Evolutionary conservation across 1,140 invertebrate genomes (phyloP).

Genomic region (Penaeus chinensis): DNA sequence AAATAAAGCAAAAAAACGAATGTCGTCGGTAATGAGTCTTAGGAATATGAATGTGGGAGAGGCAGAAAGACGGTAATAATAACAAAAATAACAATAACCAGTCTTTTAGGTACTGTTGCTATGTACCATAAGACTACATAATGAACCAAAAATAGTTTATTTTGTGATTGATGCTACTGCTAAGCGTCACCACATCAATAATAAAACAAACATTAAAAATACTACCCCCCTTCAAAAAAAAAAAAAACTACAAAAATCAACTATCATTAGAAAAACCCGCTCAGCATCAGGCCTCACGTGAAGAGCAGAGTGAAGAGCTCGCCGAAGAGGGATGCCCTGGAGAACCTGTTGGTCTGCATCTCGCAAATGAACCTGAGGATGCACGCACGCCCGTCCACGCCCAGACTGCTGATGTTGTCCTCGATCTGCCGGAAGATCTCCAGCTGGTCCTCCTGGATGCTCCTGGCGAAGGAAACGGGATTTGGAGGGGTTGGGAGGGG

Average conservation of each 20-base stretch:
- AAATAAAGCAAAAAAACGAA: no score
- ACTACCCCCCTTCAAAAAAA: no score
- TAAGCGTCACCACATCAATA: no score
- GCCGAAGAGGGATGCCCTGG: constrained; percentile 39
- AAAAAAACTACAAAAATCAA: neutral
- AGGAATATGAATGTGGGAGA: no score
- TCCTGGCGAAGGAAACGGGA: constrained; percentile 5
- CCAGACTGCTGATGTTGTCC: constrained; percentile 24
- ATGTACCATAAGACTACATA: no score
- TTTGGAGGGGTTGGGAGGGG: neutral
- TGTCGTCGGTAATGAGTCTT: no score
- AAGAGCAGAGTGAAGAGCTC: constrained; percentile 43
- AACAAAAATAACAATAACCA: no score
- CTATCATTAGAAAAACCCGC: neutral
- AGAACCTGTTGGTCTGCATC: constrained; percentile 47
- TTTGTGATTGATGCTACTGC: no score
- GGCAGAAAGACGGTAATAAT: no score
- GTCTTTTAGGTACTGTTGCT: no score
- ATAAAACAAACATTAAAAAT: no score
- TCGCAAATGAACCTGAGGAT: constrained; percentile 51
- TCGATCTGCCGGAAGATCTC: constrained; percentile 46
- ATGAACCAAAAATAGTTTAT: no score
- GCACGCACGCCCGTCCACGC: constrained; percentile 48
- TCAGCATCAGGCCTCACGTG: constrained; percentile 28
- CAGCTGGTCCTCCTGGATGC: constrained; percentile 52